Percentiles rank a stretch among this genome's conserved stretches.
Evolutionary conservation across 2,888 invertebrate species (phyloP).

Genomic region (Acanthosepion esculentum): DNA sequence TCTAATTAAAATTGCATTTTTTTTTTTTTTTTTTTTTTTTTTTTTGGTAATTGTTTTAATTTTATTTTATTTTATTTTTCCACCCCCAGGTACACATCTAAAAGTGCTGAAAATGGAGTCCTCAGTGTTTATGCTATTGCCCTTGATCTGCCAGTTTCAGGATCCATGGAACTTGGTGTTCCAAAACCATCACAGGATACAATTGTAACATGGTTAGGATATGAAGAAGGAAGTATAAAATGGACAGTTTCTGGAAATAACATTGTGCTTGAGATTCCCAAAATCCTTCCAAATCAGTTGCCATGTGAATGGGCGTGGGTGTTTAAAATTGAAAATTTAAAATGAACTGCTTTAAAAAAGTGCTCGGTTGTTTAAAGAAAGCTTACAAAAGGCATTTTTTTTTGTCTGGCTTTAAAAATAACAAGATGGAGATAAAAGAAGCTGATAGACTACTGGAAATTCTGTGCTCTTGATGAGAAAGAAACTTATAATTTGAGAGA

Average conservation of each 20-base stretch:
- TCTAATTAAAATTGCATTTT: no score
- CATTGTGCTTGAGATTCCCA: conserved; percentile 59
- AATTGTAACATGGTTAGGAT: conserved; percentile 78
- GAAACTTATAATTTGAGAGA: background rate
- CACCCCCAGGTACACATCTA: conserved; percentile 66
- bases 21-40: no score
- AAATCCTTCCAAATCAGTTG: conserved; percentile 49
- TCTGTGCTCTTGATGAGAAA: background rate
- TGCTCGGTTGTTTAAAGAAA: background rate
- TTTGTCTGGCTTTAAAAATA: background rate
- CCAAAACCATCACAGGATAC: conserved; percentile 69
- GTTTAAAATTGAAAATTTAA: conserved; percentile 41
- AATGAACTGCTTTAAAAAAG: background rate
- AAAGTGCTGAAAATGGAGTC: conserved; percentile 50
- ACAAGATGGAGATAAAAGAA: background rate
- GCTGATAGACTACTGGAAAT: background rate
- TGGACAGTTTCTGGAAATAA: conserved; percentile 51
- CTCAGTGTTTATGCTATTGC: conserved; percentile 81
- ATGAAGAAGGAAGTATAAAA: conserved; percentile 51
- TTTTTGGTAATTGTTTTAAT: no score
- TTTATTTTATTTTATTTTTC: no score
- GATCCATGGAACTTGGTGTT: conserved; percentile 77
- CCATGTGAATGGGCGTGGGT: conserved; percentile 43
- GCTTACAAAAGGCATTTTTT: background rate
- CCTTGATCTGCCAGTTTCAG: conserved; percentile 82